Evolutionary conservation across 2,113 vertebrate species (phyloP).

Genomic region (Galemys pyrenaicus): DNA sequence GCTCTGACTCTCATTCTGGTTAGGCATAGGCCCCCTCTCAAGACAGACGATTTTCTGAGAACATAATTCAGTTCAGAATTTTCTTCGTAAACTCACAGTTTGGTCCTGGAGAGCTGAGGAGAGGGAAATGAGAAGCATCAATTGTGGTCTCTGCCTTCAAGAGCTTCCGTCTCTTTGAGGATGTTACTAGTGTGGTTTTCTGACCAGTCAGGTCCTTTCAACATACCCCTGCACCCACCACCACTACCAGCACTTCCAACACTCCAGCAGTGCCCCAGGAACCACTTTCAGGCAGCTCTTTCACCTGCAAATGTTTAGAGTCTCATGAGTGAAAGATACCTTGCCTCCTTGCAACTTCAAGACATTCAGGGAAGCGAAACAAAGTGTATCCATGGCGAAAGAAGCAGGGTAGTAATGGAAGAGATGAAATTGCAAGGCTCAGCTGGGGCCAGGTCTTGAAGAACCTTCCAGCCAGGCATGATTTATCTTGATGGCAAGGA

Average conservation of each 20-base stretch:
- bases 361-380: background rate
- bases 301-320: background rate
- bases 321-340: background rate
- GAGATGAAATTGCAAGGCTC: background rate
- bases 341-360: background rate
- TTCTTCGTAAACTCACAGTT: background rate
- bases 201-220: background rate
- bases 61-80: background rate
- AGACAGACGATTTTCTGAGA: slow-evolving; percentile 1
- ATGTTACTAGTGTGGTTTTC: background rate
- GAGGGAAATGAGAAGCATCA: background rate
- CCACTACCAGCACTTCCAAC: too few species aligned
- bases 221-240: background rate
- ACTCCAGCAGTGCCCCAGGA: background rate
- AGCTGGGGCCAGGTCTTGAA: background rate
- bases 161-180: background rate
- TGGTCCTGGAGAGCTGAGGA: background rate
- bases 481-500: background rate
- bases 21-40: background rate
- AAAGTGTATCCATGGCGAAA: background rate
- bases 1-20: background rate
- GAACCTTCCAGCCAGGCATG: background rate
- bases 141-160: background rate
- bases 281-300: background rate
- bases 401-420: background rate